These are phyloP conservation scores for Pardosa pseudoannulata DNA, from an alignment of 2,888 invertebrate species.

Conservation along the genomic window DNA sequence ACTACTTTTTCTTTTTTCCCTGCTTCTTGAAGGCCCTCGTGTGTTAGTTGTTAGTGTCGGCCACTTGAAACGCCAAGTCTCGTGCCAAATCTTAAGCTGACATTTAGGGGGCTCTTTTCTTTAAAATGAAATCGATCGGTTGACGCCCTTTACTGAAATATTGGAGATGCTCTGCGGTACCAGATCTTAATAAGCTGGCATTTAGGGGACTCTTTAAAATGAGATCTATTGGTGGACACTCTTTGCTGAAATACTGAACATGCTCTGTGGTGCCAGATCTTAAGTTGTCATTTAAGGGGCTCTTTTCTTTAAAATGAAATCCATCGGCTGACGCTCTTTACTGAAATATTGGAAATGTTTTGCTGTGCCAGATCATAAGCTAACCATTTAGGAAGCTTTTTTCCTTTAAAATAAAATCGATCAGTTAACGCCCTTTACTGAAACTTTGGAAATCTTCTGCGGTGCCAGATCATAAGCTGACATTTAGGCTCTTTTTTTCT, in stretches of 20 bases:
- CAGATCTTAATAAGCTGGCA: no score
- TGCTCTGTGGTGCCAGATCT: conserved; percentile 23
- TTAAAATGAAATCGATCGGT: background rate
- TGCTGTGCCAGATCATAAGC: no score
- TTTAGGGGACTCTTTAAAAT: no score
- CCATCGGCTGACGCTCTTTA: background rate
- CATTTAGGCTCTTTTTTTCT: background rate
- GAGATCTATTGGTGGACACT: no score
- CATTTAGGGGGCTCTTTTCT: background rate
- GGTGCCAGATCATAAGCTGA: conserved; percentile 14
- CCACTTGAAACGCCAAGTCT: conserved; percentile 9
- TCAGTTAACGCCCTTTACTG: no score
- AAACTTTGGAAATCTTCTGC: no score
- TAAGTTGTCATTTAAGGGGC: background rate
- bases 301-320: background rate
- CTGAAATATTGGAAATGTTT: no score
- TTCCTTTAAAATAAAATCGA: no score
- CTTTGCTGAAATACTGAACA: no score
- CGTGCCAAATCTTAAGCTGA: conserved; percentile 16
- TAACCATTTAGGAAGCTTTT: no score
- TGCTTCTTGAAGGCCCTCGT: background rate
- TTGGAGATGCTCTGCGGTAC: no score
- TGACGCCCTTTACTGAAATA: background rate
- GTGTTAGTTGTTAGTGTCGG: background rate
- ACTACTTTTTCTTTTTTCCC: background rate